Conservation (phyloP, 2,888 invertebrate genomes). For the Drosophila multiciliata region DNA sequence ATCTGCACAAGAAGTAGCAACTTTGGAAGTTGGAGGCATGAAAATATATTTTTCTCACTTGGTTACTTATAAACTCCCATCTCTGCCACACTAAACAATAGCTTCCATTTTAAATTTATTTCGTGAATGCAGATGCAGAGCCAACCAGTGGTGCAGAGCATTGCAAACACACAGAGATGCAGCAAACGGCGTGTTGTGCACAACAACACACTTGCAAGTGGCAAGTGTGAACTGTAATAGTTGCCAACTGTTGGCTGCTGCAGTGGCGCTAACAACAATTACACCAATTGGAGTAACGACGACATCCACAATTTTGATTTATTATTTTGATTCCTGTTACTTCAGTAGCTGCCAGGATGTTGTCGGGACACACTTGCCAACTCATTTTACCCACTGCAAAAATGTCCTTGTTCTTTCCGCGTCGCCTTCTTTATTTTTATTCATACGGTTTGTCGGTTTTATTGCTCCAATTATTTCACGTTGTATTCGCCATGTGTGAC, state of each 20-base stretch:
- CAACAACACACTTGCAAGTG: slow-evolving; percentile 12
- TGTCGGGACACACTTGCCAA: slow-evolving; percentile 11
- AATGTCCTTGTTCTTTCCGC: slow-evolving; percentile 33
- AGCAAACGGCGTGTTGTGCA: slow-evolving; percentile 14
- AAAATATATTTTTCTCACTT: neutral
- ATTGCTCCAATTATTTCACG: slow-evolving; percentile 74
- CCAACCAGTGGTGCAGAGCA: slow-evolving; percentile 16
- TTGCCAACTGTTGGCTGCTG: slow-evolving; percentile 28
- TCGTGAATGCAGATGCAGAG: neutral
- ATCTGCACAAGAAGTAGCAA: neutral
- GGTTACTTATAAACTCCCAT: neutral
- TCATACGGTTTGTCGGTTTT: slow-evolving; percentile 70
- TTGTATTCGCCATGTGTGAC: slow-evolving; percentile 47
- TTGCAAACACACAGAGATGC: slow-evolving; percentile 17
- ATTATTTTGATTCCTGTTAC: slow-evolving; percentile 73
- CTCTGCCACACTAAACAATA: neutral
- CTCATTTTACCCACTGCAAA: slow-evolving; percentile 42
- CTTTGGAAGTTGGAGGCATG: neutral
- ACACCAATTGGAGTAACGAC: slow-evolving; percentile 11
- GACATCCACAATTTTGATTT: slow-evolving; percentile 67
- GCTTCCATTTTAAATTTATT: neutral
- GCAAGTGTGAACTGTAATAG: slow-evolving; percentile 6
- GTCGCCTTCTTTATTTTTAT: slow-evolving; percentile 55
- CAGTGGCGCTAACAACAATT: slow-evolving; percentile 9
- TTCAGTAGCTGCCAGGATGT: slow-evolving; percentile 65